Percentiles rank a stretch among this genome's conserved stretches.
Evolutionary conservation across 2,888 invertebrate species (phyloP).

Genomic region (Himalopsyche tibetana): DNA sequence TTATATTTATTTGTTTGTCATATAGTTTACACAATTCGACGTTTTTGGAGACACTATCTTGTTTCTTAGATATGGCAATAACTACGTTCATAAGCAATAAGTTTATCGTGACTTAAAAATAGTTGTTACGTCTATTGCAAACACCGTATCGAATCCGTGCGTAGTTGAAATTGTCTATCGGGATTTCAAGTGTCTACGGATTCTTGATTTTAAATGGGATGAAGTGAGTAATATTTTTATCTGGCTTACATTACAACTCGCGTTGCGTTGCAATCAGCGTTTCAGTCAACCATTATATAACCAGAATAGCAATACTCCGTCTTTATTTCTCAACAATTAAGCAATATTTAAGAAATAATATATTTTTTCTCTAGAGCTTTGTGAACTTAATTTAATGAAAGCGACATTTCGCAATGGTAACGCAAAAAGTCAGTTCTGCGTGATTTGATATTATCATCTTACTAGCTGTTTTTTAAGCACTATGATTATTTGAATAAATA

Average conservation of each 20-base stretch:
- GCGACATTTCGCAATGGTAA: neutral
- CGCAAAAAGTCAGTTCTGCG: neutral
- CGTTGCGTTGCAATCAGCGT: neutral
- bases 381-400: slow-evolving; percentile 3
- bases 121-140: neutral
- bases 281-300: slow-evolving; percentile 27
- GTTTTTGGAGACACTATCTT: too few species aligned
- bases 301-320: neutral
- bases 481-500: too few species aligned
- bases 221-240: neutral
- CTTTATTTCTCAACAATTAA: neutral
- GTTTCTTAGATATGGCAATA: too few species aligned
- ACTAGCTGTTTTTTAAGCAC: too few species aligned
- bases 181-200: neutral
- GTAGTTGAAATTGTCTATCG: neutral
- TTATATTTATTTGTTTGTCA: too few species aligned
- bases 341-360: neutral
- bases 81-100: too few species aligned
- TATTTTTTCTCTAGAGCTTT: neutral
- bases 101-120: too few species aligned
- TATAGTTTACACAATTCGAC: too few species aligned
- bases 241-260: neutral
- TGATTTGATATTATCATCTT: neutral
- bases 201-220: neutral
- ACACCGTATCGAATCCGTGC: neutral